A percentile compares a stretch with the other conserved stretches of the same genome.
Conservation (phyloP, 2,888 invertebrate genomes). For the Callimorpha dominula region DNA sequence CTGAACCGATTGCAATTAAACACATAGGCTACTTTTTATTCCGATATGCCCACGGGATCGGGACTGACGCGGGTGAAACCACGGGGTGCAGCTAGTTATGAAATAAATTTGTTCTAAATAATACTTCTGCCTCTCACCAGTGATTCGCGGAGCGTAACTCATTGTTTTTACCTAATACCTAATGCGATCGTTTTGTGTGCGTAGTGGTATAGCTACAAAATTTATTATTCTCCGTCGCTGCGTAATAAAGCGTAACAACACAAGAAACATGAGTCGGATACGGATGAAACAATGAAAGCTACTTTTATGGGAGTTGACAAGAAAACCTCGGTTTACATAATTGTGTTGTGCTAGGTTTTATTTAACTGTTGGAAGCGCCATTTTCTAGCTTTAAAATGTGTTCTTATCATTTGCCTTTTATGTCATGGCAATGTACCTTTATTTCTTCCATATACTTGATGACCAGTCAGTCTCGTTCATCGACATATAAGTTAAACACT, state of each 20-base stretch:
- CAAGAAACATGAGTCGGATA: constrained; percentile 52
- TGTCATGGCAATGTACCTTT: background rate
- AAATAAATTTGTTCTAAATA: too few species aligned
- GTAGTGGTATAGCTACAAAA: constrained; percentile 29
- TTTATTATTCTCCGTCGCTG: constrained; percentile 42
- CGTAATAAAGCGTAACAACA: constrained; percentile 46
- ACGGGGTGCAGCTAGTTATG: too few species aligned
- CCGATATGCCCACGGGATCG: too few species aligned
- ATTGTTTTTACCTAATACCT: constrained; percentile 24
- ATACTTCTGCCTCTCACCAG: background rate
- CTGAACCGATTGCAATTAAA: too few species aligned
- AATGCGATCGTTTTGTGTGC: constrained; percentile 31
- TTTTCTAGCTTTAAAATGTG: constrained; percentile 17
- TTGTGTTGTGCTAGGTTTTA: constrained; percentile 26
- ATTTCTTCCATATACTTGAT: background rate
- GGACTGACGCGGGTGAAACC: too few species aligned
- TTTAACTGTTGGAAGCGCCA: constrained; percentile 15
- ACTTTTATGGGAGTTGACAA: constrained; percentile 38
- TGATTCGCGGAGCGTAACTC: constrained; percentile 2
- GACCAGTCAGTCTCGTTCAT: too few species aligned
- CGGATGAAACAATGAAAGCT: constrained; percentile 51
- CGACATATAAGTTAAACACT: too few species aligned
- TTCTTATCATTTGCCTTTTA: constrained; percentile 7
- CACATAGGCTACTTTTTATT: too few species aligned
- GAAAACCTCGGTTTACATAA: constrained; percentile 43